phyloP scores from a whole-genome alignment of 2,888 invertebrate genomes.

The Eupsilia transversa region DNA sequence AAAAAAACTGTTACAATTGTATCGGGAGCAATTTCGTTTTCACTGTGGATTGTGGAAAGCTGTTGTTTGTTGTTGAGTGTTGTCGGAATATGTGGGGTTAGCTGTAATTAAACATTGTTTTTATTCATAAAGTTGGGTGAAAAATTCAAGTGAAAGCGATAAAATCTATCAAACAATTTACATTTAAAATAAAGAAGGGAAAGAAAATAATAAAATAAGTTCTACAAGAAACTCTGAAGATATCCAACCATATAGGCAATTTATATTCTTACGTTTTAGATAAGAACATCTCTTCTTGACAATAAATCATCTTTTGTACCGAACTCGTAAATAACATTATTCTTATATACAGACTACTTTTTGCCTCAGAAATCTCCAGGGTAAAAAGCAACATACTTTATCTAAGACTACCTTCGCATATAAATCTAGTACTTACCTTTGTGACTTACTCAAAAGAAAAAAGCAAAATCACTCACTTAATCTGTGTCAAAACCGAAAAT shows the following conservation, averaged over 20 bases:
- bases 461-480: conserved; percentile 55
- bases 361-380: conserved; percentile 24
- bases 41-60: conserved; percentile 40
- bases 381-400: conserved; percentile 14
- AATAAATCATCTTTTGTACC: conserved; percentile 53
- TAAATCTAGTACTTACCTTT: conserved; percentile 51
- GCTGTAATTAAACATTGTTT: conserved; percentile 21
- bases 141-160: not conserved
- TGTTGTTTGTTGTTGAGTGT: conserved; percentile 42
- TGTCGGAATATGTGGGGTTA: conserved; percentile 7
- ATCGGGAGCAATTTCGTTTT: conserved; percentile 57
- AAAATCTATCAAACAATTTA: not conserved
- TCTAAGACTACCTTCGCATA: conserved; percentile 31
- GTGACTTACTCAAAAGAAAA: conserved; percentile 24
- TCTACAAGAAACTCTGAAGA: not conserved
- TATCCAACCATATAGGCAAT: conserved; percentile 25
- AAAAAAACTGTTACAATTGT: conserved; percentile 53
- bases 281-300: conserved; percentile 38
- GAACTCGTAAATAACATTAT: conserved; percentile 50
- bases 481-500: conserved; percentile 39
- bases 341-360: conserved; percentile 31
- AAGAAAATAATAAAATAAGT: conserved; percentile 31
- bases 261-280: conserved; percentile 48
- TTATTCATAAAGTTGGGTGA: not conserved
- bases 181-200: not conserved